Evolutionary conservation across 2,797 vertebrate genomes (phyloP), one percentile per base, ranked within the genome.

Genomic region (Loriculus beryllinus): DNA sequence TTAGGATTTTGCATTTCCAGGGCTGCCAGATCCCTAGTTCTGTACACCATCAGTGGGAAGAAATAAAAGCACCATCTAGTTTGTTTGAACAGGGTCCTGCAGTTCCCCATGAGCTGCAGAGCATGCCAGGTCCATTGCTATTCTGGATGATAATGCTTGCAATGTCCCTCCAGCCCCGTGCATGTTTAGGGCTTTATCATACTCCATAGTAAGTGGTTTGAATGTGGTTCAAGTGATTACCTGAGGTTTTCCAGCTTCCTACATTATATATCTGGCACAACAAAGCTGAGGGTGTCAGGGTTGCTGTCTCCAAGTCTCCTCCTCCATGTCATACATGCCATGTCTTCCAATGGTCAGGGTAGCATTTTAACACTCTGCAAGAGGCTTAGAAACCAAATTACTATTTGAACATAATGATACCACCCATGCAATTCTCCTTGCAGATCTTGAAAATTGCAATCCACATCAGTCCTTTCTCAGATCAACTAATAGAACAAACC

Each of bases 171-270:
- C 59, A 76, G 67, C 42, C 29, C 35, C 1, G 3, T 1, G 42
- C 68, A 21, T 59, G 47, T 47, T 72, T 63, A 26, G 59, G 19
- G 43, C 31, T 87, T 85, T 80, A 43, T 54, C 85, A 82, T 42
- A 40, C 71, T 60, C 47, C 43, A 49, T 18, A 56, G 71, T 43
- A 85, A 92, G 52, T 12, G 48, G 51, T 4, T 3, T 85, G 56
- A 87, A 74, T 9, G 18, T 51, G 51, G 12, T 80, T 52, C 76
- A 85, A 82, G 64, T 0, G 3, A 82, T 52, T 75, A 68, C 40
- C 65, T 88, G 86, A 91, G 67, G 75, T 89, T 93, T 93, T 88
- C 79, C 82, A 92, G 54, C 42, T 72, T 92, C 62, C 28, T 59
- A 6, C 4, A 2, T 43, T 67, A 63, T 56, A 63, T 56, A 67